Base-by-base conservation (phyloP, 2,113 vertebrate species). In the Xerus inauris region DNA sequence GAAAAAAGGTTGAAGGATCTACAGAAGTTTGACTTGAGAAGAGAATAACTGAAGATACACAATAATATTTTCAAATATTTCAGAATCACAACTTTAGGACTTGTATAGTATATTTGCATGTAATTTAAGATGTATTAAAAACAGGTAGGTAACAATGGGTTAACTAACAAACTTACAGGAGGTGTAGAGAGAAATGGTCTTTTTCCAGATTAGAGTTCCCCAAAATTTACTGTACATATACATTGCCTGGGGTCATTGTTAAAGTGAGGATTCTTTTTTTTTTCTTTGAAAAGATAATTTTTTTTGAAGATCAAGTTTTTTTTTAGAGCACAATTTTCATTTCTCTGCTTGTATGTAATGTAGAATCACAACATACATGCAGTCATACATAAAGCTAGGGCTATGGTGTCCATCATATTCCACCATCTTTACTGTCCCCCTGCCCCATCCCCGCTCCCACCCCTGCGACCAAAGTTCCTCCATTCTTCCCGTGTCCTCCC, bases 121-220 rank as follows among this genome's bases (percentile, higher is more conserved):
- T n/a, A 0, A 0, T 83, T 67, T 42, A 6, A 79, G 32, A 40
- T 47, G 22, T 12, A 16, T 11, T 28, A 2, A 77, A 57, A 71
- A 3, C 28, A 84, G 38, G 28, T 30, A 6, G 16, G 0, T 9
- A 38, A 5, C 30, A 45, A 54, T 1, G 1, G 19, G 1, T 76
- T 64, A 80, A 51, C 4, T 26, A 82, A 8, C 0, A 51, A 10
- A n/a, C 5, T 5, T 49, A 20, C 28, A 6, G 51, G 8, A 93
- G 69, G 19, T 62, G 10, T 14, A 75, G n/a, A 84, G 19, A 59
- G 72, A 26, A 20, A 40, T 8, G 42, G 0, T 24, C 20, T 5
- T 8, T 0, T 13, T 2, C 28, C 0, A 47, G 20, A 6, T 19
- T 16, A 86, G 13, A 59, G 11, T 9, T 59, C 42, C 35, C 30